Evolutionary conservation across 2,888 invertebrate genomes (phyloP), one percentile per base, ranked within the genome.

Genomic region (Mythimna lalbum): DNA sequence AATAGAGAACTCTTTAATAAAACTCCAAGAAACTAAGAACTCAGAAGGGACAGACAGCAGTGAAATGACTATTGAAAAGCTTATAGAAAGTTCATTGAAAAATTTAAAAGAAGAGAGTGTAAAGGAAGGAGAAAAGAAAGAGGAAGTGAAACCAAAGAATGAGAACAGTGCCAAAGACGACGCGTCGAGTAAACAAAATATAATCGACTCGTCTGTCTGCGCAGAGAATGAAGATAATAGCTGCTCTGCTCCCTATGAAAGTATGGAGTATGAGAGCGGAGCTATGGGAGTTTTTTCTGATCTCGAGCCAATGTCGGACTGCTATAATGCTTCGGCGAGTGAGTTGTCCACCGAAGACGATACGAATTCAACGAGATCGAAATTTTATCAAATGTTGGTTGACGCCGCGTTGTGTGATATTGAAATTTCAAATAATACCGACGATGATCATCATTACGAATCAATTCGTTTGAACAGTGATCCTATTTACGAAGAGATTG

Each of bases 401-500:
- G 97, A 97, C 87, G 97, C 97, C 72, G 97, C 97, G 5, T 91
- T 97, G 70, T 97, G 97, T 74, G 97, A 97, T 88, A 97, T 97
- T 63, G 97, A 97, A 86, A 96, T 96, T 76, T 93, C 96, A 57
- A 96, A 96, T 66, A 97, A 96, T 75, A 95, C 95, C 36, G 97
- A 97, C 80, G 96, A 97, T 78, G 97, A 97, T 84, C 97, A 98
- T 91, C 97, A 97, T 87, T 98, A 98, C 85, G 98, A 98, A 90
- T 97, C 97, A 66, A 97, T 98, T 78, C 95, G 96, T 75, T 88
- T 97, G 1, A 97, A 97, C 85, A 96, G 96, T 68, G 98, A 98
- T 94, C 98, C 98, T 4, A 98, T 98, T 87, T 98, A 98, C 88
- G 98, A 98, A 93, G 97, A 97, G 92, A 97, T 97, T 80, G 96